Evolutionary conservation across 2,113 vertebrate species (phyloP).

Genomic region (Hassar affinis): DNA sequence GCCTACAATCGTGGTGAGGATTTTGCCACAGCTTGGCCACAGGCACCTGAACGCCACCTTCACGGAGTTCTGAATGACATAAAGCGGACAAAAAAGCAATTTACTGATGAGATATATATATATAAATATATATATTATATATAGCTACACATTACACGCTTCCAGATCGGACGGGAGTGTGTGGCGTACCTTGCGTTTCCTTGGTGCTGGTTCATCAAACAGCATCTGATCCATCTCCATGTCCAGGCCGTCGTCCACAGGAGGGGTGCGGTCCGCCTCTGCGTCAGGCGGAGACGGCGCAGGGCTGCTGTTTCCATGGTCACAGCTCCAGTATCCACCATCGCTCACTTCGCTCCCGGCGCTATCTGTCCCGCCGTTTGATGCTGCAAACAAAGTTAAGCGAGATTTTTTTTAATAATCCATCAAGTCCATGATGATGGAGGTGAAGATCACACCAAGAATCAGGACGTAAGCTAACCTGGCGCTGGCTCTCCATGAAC

Average conservation of each 20-base stretch:
- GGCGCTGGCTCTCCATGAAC: constrained; percentile 64
- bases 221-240: constrained; percentile 81
- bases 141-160: too few relatives aligned
- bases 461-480: constrained; percentile 63
- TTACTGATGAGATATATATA: neutral
- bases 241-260: constrained; percentile 80
- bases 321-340: constrained; percentile 85
- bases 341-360: constrained; percentile 70
- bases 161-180: too few relatives aligned
- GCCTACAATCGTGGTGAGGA: constrained; percentile 85
- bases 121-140: too few relatives aligned
- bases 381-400: constrained; percentile 45
- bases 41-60: constrained; percentile 87
- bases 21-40: constrained; percentile 89
- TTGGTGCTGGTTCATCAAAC: constrained; percentile 81
- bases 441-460: neutral
- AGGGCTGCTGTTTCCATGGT: constrained; percentile 71
- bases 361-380: constrained; percentile 42
- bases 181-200: constrained; percentile 82
- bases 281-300: constrained; percentile 76
- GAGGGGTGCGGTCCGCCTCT: constrained; percentile 67
- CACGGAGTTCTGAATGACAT: constrained; percentile 60
- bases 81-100: neutral
- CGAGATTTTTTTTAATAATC: too few relatives aligned
- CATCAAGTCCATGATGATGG: neutral